A percentile compares a stretch with the other conserved stretches of the same genome.
phyloP scores from a whole-genome alignment of 1,140 invertebrate species.

The Eciton burchellii region DNA sequence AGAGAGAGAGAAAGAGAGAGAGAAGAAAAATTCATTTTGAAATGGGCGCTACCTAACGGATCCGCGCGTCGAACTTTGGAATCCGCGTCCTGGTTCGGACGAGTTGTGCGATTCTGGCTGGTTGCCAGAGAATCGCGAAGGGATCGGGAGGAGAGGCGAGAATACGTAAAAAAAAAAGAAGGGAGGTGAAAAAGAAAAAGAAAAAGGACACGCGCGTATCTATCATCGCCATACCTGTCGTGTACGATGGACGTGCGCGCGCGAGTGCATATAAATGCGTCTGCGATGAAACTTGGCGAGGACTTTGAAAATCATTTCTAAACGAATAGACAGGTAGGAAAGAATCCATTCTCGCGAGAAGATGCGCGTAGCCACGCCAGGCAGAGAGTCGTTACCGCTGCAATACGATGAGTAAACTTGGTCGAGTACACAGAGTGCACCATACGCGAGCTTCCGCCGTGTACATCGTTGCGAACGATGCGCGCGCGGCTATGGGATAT shows the following conservation, averaged over 20 bases:
- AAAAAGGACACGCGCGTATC: conserved; percentile 71
- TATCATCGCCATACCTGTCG: conserved; percentile 76
- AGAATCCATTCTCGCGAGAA: conserved; percentile 65
- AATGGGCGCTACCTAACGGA: conserved; percentile 68
- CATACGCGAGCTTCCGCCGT: background rate
- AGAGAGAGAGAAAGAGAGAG: conserved; percentile 12
- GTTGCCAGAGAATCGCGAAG: conserved; percentile 75
- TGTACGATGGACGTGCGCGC: conserved; percentile 9
- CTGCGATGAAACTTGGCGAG: conserved; percentile 51
- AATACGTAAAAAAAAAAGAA: conserved; percentile 54
- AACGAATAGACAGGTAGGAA: conserved; percentile 54
- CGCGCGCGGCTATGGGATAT: background rate
- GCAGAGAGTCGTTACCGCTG: conserved; percentile 65
- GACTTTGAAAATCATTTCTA: conserved; percentile 72
- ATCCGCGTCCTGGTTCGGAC: conserved; percentile 72
- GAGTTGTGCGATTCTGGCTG: conserved; percentile 76
- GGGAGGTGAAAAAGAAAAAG: no score
- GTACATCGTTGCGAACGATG: background rate
- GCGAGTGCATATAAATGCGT: background rate
- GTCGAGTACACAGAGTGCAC: conserved; percentile 33
- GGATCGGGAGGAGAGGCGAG: conserved; percentile 72
- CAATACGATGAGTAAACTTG: conserved; percentile 72
- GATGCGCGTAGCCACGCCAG: conserved; percentile 44
- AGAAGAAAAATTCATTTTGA: conserved; percentile 72
- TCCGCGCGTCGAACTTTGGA: conserved; percentile 73